Evolutionary conservation across 1,140 invertebrate species (phyloP).

Genomic region (Brevipalpus yothersi): DNA sequence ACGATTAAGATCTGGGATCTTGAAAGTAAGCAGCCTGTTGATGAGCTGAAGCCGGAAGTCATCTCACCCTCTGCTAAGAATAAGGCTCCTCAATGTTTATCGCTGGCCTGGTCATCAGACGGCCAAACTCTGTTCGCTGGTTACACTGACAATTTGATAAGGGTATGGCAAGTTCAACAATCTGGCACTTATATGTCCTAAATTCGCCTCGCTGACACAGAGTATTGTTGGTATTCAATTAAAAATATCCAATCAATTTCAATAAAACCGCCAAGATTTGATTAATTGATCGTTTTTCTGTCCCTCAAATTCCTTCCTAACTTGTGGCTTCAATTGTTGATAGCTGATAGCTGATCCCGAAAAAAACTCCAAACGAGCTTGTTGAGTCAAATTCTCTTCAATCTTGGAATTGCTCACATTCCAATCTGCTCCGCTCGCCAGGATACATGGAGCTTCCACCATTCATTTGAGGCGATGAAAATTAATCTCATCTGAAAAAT

Average conservation of each 20-base stretch:
- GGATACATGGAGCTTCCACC: too few relatives aligned
- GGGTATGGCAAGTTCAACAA: conserved; percentile 77
- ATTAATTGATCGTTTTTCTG: too few relatives aligned
- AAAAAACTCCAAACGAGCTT: neutral
- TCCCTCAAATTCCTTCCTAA: neutral
- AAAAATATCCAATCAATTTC: too few relatives aligned
- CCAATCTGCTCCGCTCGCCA: too few relatives aligned
- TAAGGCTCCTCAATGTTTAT: conserved; percentile 82
- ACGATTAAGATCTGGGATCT: conserved; percentile 99
- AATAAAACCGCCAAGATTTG: neutral
- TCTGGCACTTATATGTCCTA: neutral
- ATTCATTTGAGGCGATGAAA: too few relatives aligned
- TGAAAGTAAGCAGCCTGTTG: conserved; percentile 96
- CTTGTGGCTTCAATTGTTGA: neutral
- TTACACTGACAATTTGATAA: conserved; percentile 91
- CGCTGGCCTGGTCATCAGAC: conserved; percentile 94
- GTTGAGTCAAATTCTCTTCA: too few relatives aligned
- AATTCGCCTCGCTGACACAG: too few relatives aligned
- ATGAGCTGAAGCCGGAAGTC: conserved; percentile 87
- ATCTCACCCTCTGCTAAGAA: conserved; percentile 41
- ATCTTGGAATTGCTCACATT: too few relatives aligned
- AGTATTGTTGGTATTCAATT: too few relatives aligned
- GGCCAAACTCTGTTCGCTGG: conserved; percentile 97
- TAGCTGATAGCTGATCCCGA: neutral
- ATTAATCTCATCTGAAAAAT: too few relatives aligned